Conservation (phyloP, 1,140 invertebrate genomes). For the Pogonomyrmex barbatus region DNA sequence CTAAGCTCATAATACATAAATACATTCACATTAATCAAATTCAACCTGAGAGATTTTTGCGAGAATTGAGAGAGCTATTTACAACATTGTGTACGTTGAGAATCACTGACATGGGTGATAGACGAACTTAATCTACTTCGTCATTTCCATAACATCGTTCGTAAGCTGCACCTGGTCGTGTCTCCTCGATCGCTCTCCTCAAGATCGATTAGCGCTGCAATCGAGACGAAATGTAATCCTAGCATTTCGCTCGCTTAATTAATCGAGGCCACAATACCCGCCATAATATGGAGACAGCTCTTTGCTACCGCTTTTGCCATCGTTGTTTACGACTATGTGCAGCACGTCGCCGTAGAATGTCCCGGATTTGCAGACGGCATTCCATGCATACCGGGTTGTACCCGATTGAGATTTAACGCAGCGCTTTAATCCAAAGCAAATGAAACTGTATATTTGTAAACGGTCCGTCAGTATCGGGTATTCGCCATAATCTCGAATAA, state of each 20-base stretch:
- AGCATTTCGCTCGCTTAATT: constrained; percentile 36
- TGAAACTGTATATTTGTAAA: constrained; percentile 58
- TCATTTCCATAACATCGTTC: constrained; percentile 31
- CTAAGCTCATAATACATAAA: background rate
- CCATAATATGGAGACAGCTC: constrained; percentile 4
- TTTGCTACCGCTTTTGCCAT: constrained; percentile 16
- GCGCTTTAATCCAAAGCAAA: constrained; percentile 52
- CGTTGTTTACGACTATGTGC: constrained; percentile 37
- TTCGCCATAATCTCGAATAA: constrained; percentile 49
- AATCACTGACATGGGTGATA: background rate
- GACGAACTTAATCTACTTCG: constrained; percentile 4
- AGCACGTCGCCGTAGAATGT: constrained; percentile 49
- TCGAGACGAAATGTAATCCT: constrained; percentile 23
- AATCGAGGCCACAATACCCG: background rate
- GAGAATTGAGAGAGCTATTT: background rate
- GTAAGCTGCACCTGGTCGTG: background rate
- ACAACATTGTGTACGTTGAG: background rate
- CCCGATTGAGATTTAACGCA: constrained; percentile 39
- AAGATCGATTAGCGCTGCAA: background rate
- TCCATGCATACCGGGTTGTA: background rate
- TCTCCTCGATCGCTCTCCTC: background rate
- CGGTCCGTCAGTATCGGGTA: constrained; percentile 11
- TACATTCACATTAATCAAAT: background rate
- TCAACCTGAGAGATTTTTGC: background rate
- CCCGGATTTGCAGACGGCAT: constrained; percentile 42